phyloP scores from a whole-genome alignment of 53 echinoderm and acorn worm species.

The Mesocentrotus franciscanus region DNA sequence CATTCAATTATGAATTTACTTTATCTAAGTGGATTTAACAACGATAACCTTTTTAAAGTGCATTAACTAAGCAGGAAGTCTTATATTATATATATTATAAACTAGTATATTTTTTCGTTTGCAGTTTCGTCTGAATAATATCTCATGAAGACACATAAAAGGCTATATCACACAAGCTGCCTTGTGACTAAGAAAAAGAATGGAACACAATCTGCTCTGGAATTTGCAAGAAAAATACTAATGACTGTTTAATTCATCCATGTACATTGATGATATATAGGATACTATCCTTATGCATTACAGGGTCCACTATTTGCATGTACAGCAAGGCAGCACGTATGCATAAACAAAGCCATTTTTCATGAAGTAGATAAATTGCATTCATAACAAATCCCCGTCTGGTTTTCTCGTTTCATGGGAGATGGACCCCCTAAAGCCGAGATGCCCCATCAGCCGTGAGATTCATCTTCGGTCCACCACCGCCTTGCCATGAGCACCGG shows the following conservation, averaged over 20 bases:
- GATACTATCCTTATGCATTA: not conserved
- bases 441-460: conserved; percentile 22
- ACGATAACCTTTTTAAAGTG: not conserved
- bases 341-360: conserved; percentile 33
- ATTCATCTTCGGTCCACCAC: not conserved
- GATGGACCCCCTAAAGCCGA: conserved; percentile 37
- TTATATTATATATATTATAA: too few relatives aligned
- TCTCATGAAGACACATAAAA: too few relatives aligned
- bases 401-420: conserved; percentile 39
- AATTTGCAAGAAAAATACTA: not conserved
- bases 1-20: not conserved
- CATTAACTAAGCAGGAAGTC: not conserved
- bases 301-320: not conserved
- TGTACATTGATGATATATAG: not conserved
- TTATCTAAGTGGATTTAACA: not conserved
- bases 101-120: too few relatives aligned
- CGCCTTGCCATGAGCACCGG: not conserved
- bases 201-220: too few relatives aligned
- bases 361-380: not conserved
- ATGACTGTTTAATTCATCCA: not conserved
- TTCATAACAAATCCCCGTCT: conserved; percentile 26
- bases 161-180: too few relatives aligned
- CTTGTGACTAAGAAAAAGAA: too few relatives aligned
- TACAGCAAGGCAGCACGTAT: not conserved
- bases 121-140: too few relatives aligned